These are phyloP conservation scores for Pterophyllum scalare DNA, from an alignment of 2,113 vertebrate species.

Conservation along the genomic window DNA sequence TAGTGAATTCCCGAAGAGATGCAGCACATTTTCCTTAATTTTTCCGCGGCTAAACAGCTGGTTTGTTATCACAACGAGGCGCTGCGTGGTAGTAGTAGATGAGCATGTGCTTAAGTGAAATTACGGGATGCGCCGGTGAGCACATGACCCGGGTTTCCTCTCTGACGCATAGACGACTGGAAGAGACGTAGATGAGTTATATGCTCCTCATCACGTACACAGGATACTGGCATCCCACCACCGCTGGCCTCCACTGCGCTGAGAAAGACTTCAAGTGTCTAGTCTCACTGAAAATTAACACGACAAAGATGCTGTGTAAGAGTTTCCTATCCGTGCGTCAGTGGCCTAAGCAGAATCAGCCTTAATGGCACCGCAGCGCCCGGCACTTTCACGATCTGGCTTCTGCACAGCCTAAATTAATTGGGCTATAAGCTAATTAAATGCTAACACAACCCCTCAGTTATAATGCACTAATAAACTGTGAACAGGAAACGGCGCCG, in stretches of 20 bases:
- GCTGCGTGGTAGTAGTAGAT: background rate
- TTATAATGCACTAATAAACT: background rate
- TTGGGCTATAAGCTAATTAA: background rate
- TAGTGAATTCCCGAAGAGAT: background rate
- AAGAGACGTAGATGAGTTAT: background rate
- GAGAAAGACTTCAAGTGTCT: background rate
- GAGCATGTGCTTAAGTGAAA: background rate
- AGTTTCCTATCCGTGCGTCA: background rate
- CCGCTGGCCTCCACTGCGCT: background rate
- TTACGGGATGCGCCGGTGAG: background rate
- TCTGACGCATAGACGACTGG: conserved; percentile 29
- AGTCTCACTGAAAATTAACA: background rate
- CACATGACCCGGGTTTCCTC: conserved; percentile 67
- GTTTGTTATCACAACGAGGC: accelerated
- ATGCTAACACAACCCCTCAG: background rate
- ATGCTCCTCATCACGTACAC: conserved; percentile 73
- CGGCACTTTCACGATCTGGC: background rate
- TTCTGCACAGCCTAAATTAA: background rate
- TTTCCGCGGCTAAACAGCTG: background rate
- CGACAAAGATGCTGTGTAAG: background rate
- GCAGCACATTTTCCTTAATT: background rate
- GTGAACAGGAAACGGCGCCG: background rate
- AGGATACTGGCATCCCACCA: conserved; percentile 37
- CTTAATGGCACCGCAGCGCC: background rate
- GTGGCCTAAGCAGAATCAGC: background rate